Conservation (phyloP, 2,113 vertebrate genomes). For the Danionella cerebrum region DNA sequence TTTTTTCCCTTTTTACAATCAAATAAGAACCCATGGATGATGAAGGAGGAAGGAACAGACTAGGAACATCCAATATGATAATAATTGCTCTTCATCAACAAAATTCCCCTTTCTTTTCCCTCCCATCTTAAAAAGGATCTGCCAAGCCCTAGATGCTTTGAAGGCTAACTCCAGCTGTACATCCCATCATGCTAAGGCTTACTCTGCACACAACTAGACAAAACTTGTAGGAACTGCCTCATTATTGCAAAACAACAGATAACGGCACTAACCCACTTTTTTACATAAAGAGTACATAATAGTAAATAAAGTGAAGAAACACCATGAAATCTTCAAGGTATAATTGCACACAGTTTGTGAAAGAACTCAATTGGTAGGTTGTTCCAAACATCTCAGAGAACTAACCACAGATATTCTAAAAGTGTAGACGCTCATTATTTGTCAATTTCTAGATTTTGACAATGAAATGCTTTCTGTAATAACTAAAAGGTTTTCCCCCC, state of each 20-base stretch:
- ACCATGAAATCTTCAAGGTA: slow-evolving; percentile 11
- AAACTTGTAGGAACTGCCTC: slow-evolving; percentile 35
- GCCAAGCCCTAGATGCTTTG: slow-evolving; percentile 47
- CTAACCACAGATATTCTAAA: too few species aligned
- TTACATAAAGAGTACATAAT: too few species aligned
- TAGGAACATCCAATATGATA: slow-evolving; percentile 19
- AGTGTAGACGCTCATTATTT: too few species aligned
- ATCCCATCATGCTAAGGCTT: slow-evolving; percentile 36
- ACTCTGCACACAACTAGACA: slow-evolving; percentile 6
- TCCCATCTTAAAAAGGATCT: slow-evolving; percentile 40
- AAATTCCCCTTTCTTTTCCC: slow-evolving; percentile 22
- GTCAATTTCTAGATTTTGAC: too few species aligned
- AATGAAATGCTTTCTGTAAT: too few species aligned
- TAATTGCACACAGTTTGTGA: too few species aligned
- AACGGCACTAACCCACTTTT: slow-evolving; percentile 43
- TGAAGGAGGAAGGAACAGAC: slow-evolving; percentile 1
- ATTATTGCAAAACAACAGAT: slow-evolving; percentile 32
- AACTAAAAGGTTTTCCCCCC: too few species aligned
- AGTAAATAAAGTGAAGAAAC: too few species aligned
- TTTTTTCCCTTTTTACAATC: background rate
- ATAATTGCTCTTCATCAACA: slow-evolving; percentile 36
- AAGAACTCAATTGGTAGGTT: too few species aligned
- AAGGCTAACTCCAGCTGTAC: slow-evolving; percentile 45
- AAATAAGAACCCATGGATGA: slow-evolving; percentile 17
- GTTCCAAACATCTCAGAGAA: too few species aligned